Evolutionary conservation across 2,797 vertebrate genomes (phyloP).

Genomic region (Sebastes minor): DNA sequence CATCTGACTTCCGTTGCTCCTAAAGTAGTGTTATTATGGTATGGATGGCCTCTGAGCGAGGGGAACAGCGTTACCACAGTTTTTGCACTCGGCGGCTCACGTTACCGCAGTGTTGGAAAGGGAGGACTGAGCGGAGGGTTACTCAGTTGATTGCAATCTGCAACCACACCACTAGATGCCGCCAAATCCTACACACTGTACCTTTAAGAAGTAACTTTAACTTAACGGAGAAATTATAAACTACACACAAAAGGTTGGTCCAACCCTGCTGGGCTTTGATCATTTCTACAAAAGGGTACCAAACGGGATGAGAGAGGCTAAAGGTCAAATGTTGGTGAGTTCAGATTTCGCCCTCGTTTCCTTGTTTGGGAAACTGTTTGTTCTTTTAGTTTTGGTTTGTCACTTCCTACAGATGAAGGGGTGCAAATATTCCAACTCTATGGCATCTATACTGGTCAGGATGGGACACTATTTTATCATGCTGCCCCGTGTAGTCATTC

Average conservation of each 20-base stretch:
- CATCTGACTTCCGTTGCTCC: too few relatives aligned
- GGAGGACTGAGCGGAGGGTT: too few relatives aligned
- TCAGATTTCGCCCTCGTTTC: conserved; percentile 21
- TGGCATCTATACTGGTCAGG: neutral
- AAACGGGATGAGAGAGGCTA: neutral
- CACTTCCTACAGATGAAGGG: neutral
- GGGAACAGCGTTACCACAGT: too few relatives aligned
- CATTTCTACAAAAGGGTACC: neutral
- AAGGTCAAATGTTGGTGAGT: conserved; percentile 23
- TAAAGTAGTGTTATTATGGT: too few relatives aligned
- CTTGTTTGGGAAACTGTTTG: conserved; percentile 11
- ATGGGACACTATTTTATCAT: neutral
- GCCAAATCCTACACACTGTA: too few relatives aligned
- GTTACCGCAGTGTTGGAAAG: too few relatives aligned
- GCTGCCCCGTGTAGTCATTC: neutral
- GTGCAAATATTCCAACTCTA: neutral
- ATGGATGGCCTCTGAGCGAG: too few relatives aligned
- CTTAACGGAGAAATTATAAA: neutral
- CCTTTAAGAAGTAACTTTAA: neutral
- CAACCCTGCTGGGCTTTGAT: neutral
- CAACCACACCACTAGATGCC: too few relatives aligned
- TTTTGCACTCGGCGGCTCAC: too few relatives aligned
- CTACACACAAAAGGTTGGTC: neutral
- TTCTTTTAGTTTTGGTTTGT: conserved; percentile 13
- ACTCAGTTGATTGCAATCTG: too few relatives aligned